Evolutionary conservation across 2,888 invertebrate species (phyloP).

Genomic region (Dicyrtomina minuta): DNA sequence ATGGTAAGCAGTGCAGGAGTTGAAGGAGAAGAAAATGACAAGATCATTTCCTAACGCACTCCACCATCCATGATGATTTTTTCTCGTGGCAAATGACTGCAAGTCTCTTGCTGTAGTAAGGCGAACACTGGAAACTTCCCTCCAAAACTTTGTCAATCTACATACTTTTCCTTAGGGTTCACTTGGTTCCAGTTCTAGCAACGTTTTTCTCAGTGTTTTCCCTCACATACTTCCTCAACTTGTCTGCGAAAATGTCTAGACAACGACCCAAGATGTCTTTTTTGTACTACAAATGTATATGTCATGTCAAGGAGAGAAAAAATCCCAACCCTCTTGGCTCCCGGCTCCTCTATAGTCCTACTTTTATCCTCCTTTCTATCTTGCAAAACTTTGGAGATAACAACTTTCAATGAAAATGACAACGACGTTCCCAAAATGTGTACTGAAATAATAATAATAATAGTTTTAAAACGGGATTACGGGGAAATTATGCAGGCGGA

Average conservation of each 20-base stretch:
- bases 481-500: too few species aligned
- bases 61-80: too few species aligned
- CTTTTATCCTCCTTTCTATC: too few species aligned
- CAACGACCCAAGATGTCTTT: background rate
- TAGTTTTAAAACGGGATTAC: too few species aligned
- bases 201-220: background rate
- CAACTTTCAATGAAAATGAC: too few species aligned
- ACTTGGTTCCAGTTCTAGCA: constrained; percentile 27
- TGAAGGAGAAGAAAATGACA: constrained; percentile 4
- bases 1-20: background rate
- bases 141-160: constrained; percentile 10
- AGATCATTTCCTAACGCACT: too few species aligned
- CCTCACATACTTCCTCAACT: background rate
- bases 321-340: background rate
- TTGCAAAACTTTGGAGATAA: too few species aligned
- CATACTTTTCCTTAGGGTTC: constrained; percentile 27
- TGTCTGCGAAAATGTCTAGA: background rate
- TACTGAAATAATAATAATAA: too few species aligned
- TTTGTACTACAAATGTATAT: constrained; percentile 2
- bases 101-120: background rate
- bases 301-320: background rate
- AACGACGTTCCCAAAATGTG: too few species aligned
- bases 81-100: too few species aligned
- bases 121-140: background rate
- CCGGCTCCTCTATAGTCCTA: background rate